A percentile compares a stretch with the other conserved stretches of the same genome.
Conservation (phyloP, 2,797 vertebrate genomes). For the Bufotes viridis region DNA sequence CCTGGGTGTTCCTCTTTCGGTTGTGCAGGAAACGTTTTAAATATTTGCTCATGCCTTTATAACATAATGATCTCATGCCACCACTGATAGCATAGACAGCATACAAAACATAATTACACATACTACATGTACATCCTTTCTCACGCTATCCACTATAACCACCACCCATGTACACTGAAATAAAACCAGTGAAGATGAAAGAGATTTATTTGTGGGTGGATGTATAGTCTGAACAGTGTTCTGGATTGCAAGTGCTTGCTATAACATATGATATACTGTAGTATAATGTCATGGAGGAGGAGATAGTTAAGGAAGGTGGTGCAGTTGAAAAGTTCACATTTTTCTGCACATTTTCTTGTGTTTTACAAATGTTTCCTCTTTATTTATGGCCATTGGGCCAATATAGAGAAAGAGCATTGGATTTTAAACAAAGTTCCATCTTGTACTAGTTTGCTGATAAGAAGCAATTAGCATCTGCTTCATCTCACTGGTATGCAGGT, state of each 20-base stretch:
- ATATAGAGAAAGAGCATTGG: slow-evolving; percentile 28
- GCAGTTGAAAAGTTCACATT: slow-evolving; percentile 1
- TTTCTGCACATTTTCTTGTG: background rate
- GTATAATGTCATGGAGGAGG: background rate
- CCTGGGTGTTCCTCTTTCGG: background rate
- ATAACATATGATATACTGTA: background rate
- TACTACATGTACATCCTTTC: background rate
- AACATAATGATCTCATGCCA: too few relatives aligned
- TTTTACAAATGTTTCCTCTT: slow-evolving; percentile 22
- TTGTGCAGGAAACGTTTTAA: background rate
- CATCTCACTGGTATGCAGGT: slow-evolving; percentile 62
- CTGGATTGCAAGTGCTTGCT: background rate
- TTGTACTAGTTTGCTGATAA: slow-evolving; percentile 57
- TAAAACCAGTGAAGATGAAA: background rate
- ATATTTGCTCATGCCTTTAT: background rate
- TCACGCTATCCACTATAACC: background rate
- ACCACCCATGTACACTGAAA: background rate
- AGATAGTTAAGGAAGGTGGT: background rate
- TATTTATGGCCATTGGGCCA: slow-evolving; percentile 44
- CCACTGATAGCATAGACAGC: background rate
- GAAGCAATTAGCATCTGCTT: slow-evolving; percentile 51
- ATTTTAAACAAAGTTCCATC: slow-evolving; percentile 60
- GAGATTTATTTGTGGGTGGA: background rate
- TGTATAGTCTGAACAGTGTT: background rate
- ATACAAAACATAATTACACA: background rate